Evolutionary conservation across 1,140 invertebrate genomes (phyloP).

Genomic region (Apocrypta bakeri): DNA sequence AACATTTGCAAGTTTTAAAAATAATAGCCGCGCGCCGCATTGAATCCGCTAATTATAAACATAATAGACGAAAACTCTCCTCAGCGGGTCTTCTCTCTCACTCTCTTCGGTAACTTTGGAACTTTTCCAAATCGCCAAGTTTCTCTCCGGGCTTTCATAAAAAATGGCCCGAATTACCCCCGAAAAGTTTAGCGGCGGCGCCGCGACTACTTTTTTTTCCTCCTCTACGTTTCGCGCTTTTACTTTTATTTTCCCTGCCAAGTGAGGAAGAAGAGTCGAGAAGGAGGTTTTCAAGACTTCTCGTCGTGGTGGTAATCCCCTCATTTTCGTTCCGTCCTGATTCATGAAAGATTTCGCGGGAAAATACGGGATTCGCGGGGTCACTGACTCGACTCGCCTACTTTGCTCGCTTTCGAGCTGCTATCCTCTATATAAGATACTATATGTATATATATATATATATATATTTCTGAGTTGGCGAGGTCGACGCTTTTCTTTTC

Average conservation of each 20-base stretch:
- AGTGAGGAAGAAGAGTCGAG: not conserved
- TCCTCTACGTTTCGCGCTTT: conserved; percentile 41
- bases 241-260: conserved; percentile 32
- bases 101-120: conserved; percentile 26
- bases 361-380: conserved; percentile 33
- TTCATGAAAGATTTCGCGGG: conserved; percentile 47
- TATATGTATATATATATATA: not conserved
- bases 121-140: conserved; percentile 49
- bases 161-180: conserved; percentile 51
- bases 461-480: not conserved
- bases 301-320: conserved; percentile 38
- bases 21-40: conserved; percentile 11
- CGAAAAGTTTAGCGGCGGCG: conserved; percentile 43
- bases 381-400: conserved; percentile 20
- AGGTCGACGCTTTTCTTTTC: conserved; percentile 21
- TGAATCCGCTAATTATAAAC: conserved; percentile 45
- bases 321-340: conserved; percentile 49
- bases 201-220: conserved; percentile 43
- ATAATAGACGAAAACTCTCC: conserved; percentile 30
- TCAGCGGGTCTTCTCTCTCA: not conserved
- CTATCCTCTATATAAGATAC: not conserved
- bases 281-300: conserved; percentile 31
- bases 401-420: not conserved
- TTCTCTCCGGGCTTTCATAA: conserved; percentile 37
- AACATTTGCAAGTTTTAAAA: not conserved